Percentiles rank a stretch among this genome's conserved stretches.
Evolutionary conservation across 2,888 invertebrate species (phyloP).

Genomic region (Meliscaeva auricollis): DNA sequence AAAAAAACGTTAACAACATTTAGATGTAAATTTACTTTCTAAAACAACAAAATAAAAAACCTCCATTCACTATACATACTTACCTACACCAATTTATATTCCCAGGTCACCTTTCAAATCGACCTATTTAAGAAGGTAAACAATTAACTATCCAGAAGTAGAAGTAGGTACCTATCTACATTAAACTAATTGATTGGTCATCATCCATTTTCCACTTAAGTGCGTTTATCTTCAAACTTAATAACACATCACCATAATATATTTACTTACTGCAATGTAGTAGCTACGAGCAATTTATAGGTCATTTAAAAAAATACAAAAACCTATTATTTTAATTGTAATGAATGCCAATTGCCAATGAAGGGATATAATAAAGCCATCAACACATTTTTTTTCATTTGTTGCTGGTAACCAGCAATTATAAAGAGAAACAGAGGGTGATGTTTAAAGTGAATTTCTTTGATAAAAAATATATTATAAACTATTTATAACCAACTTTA

Average conservation of each 20-base stretch:
- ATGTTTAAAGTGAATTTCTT: no score
- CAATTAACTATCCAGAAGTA: constrained; percentile 7
- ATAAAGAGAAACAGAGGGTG: background rate
- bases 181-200: constrained; percentile 25
- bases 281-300: background rate
- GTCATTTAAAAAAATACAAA: constrained; percentile 3
- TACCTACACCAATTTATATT: constrained; percentile 14
- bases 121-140: constrained; percentile 11
- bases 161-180: background rate
- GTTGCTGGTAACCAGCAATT: background rate
- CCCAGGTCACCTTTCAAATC: constrained; percentile 23
- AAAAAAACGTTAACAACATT: background rate
- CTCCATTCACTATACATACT: no score
- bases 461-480: no score
- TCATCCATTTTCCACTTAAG: background rate
- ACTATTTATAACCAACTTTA: constrained; percentile 15
- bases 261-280: background rate
- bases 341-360: constrained; percentile 34
- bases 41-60: background rate
- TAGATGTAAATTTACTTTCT: background rate
- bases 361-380: constrained; percentile 52
- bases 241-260: background rate
- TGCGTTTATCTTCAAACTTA: constrained; percentile 9
- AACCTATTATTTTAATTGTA: constrained; percentile 17
- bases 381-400: constrained; percentile 40